Percentiles rank a stretch among this genome's conserved stretches.
phyloP scores from a whole-genome alignment of 2,113 vertebrate species.

The Oceanites oceanicus region DNA sequence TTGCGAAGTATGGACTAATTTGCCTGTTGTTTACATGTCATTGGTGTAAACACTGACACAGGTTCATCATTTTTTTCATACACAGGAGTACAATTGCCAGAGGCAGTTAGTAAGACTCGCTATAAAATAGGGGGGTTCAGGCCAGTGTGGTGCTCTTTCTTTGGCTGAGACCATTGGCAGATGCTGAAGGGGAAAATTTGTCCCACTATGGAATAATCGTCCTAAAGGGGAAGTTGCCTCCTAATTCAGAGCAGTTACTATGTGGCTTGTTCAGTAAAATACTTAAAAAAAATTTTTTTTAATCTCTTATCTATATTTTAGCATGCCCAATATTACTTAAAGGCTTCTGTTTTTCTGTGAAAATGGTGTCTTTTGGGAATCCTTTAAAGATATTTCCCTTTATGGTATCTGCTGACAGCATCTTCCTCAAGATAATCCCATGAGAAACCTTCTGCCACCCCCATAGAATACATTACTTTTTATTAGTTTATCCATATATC shows the following conservation, averaged over 20 bases:
- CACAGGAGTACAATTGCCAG: not conserved
- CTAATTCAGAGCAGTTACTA: not conserved
- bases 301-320: not conserved
- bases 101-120: not conserved
- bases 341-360: not conserved
- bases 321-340: not conserved
- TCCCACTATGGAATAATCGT: not conserved
- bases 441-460: not conserved
- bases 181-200: not conserved
- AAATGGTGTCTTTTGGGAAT: not conserved
- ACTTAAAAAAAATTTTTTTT: not conserved
- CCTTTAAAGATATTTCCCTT: not conserved
- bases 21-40: not conserved
- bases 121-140: not conserved
- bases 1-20: not conserved
- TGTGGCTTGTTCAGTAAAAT: not conserved
- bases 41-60: accelerated
- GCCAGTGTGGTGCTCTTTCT: not conserved
- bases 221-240: not conserved
- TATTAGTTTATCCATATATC: not conserved
- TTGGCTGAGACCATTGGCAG: not conserved
- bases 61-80: not conserved
- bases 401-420: not conserved
- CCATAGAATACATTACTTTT: not conserved
- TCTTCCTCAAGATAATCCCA: not conserved